Evolutionary conservation across 2,113 vertebrate species (phyloP).

Genomic region (Prolemur simus): DNA sequence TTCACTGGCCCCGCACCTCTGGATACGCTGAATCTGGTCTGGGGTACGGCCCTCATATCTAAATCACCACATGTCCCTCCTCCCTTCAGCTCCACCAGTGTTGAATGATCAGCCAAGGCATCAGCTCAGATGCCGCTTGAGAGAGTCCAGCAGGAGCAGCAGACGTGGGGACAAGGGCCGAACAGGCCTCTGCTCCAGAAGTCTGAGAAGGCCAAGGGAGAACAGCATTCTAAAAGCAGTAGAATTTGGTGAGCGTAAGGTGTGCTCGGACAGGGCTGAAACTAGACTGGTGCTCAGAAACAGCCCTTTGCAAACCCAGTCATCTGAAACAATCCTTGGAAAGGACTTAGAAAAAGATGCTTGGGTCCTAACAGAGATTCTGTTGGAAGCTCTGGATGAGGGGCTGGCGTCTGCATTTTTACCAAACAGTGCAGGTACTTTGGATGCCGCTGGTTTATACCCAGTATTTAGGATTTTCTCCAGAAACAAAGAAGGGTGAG

Average conservation of each 20-base stretch:
- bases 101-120: background rate
- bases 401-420: background rate
- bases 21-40: background rate
- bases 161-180: background rate
- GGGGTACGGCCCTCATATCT: background rate
- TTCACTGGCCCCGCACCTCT: background rate
- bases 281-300: background rate
- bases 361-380: background rate
- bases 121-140: background rate
- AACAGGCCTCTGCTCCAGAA: background rate
- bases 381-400: background rate
- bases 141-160: background rate
- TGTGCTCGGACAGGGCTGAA: background rate
- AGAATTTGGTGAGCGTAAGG: background rate
- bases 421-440: background rate
- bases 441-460: background rate
- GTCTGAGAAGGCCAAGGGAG: background rate
- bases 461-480: background rate
- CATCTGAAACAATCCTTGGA: background rate
- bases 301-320: background rate
- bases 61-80: fast-evolving
- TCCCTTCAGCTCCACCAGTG: too few relatives aligned
- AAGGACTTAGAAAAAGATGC: background rate
- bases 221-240: background rate
- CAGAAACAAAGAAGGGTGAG: background rate